phyloP scores from a whole-genome alignment of 2,113 vertebrate genomes.

The Centropus bengalensis region DNA sequence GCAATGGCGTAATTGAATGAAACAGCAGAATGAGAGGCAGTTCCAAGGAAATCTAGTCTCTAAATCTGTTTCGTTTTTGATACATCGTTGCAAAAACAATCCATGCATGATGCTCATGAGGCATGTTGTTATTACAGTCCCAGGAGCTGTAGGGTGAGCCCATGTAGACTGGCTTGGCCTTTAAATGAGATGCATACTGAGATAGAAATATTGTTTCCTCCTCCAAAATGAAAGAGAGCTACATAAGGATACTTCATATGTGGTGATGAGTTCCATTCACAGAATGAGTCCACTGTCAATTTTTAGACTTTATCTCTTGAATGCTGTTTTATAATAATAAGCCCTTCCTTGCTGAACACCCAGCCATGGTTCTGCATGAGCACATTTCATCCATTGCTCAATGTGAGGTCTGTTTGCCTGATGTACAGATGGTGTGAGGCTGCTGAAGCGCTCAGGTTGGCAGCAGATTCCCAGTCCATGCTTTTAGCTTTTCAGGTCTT shows the following conservation, averaged over 20 bases:
- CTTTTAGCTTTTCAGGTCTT: slow-evolving; percentile 40
- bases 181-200: background rate
- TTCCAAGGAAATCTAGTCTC: slow-evolving; percentile 8
- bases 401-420: background rate
- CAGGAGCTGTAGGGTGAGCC: slow-evolving; percentile 4
- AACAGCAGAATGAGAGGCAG: slow-evolving; percentile 23
- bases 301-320: slow-evolving; percentile 4
- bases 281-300: background rate
- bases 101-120: slow-evolving; percentile 37
- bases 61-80: slow-evolving; percentile 16
- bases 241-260: background rate
- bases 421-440: slow-evolving; percentile 40
- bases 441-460: background rate
- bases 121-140: slow-evolving; percentile 28
- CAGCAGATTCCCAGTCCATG: background rate
- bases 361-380: background rate
- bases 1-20: background rate
- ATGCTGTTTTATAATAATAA: slow-evolving; percentile 31
- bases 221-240: background rate
- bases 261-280: background rate
- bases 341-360: background rate
- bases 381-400: slow-evolving; percentile 23
- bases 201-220: background rate
- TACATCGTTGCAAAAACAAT: slow-evolving; percentile 11
- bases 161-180: slow-evolving; percentile 15